phyloP scores from a whole-genome alignment of 2,113 vertebrate genomes.

The Nerophis lumbriciformis region DNA sequence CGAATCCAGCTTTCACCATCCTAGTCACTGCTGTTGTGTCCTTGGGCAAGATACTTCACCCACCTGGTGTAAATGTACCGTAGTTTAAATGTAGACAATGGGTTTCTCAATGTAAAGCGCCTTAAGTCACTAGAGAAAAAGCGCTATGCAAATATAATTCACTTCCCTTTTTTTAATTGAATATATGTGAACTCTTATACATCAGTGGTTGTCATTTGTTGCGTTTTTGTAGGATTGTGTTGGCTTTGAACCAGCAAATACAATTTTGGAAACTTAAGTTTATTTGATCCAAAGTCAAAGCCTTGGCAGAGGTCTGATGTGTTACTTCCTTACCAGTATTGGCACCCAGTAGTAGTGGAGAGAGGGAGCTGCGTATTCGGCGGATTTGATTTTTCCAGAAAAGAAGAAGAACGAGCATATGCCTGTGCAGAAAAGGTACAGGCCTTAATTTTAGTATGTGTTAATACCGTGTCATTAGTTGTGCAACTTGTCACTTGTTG shows the following conservation, averaged over 20 bases:
- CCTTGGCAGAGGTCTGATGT: background rate
- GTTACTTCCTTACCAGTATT: conserved; percentile 77
- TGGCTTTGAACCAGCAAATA: background rate
- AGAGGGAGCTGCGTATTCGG: conserved; percentile 79
- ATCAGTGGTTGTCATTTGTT: too few species aligned
- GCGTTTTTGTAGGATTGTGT: too few species aligned
- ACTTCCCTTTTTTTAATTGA: too few species aligned
- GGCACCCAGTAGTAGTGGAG: conserved; percentile 98
- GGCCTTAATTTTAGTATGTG: background rate
- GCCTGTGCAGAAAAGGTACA: conserved; percentile 61
- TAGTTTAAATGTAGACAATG: too few species aligned
- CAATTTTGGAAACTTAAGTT: background rate
- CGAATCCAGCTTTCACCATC: too few species aligned
- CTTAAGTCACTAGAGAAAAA: too few species aligned
- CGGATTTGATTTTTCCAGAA: conserved; percentile 80
- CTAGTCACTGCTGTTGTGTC: too few species aligned
- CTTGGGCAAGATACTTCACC: too few species aligned
- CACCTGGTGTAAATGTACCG: too few species aligned
- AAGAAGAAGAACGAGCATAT: conserved; percentile 97
- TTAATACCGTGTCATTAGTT: background rate
- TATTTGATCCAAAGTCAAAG: background rate
- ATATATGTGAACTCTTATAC: too few species aligned
- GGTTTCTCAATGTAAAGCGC: too few species aligned
- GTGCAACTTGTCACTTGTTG: background rate
- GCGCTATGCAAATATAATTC: too few species aligned